Percentiles rank a stretch among this genome's conserved stretches.
phyloP scores from a whole-genome alignment of 2,888 invertebrate species.

The Drosophila multiciliata region DNA sequence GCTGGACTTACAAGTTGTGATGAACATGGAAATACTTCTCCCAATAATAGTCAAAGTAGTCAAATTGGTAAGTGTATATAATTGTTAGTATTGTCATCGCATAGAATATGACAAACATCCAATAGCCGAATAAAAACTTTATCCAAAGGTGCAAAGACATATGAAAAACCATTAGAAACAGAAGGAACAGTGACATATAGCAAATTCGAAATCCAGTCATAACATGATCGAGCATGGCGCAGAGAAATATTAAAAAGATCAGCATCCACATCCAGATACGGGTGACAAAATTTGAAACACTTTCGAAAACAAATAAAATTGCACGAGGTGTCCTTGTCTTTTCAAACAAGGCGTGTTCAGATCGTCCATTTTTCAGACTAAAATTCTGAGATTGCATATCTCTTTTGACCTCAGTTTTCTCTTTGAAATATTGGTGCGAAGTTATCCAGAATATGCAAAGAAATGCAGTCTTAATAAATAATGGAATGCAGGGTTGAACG shows the following conservation, averaged over 20 bases:
- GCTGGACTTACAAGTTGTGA: conserved; percentile 88
- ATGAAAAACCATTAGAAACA: conserved; percentile 97
- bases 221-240: conserved; percentile 94
- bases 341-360: conserved; percentile 43
- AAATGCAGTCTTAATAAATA: conserved; percentile 93
- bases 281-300: conserved; percentile 90
- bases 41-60: conserved; percentile 94
- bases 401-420: conserved; percentile 89
- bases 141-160: conserved; percentile 96
- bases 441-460: conserved; percentile 98
- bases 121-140: conserved; percentile 96
- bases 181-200: conserved; percentile 97
- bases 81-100: conserved; percentile 97
- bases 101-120: conserved; percentile 97
- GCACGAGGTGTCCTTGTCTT: conserved; percentile 49
- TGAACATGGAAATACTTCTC: conserved; percentile 90
- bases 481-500: conserved; percentile 89
- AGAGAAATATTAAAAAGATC: conserved; percentile 95
- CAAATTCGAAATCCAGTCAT: conserved; percentile 98
- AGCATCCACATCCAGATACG: conserved; percentile 99
- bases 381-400: conserved; percentile 50
- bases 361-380: conserved; percentile 81
- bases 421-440: conserved; percentile 94
- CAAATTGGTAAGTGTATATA: conserved; percentile 98
- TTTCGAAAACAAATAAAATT: conserved; percentile 85